Base-by-base conservation (phyloP, 2,888 invertebrate genomes). In the Apomyelois bistriatella region DNA sequence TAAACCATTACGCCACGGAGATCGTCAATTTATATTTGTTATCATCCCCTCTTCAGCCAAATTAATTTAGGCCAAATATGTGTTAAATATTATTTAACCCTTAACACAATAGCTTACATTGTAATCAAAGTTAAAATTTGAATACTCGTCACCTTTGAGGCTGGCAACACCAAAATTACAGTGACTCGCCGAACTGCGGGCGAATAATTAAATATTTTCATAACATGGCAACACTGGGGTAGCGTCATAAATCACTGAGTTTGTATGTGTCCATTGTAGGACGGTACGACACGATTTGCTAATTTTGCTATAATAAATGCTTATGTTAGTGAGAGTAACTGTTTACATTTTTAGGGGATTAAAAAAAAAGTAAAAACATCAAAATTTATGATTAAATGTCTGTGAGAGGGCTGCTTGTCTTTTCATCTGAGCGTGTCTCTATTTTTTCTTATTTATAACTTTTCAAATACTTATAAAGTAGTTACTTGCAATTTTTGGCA, bases 171-270 rank as follows among this genome's bases (percentile, higher is more conserved):
- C 64, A 66, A 68, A 58, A 70, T 70, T 68, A 66, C 74, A 72
- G 75, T 86, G 83, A 82, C 79, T 79, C 70, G 73, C 67, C 70
- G 64, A 75, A 79, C 70, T 72, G 68, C 59, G 64, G 68, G 56
- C 61, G 70, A 79, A 82, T 87, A 87, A 87, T 87, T 87, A 87
- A 87, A 87, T 87, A 85, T 86, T 87, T 86, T 85, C 87, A 83
- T 85, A 83, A 82, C 83, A 80, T 75, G 82, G 79, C 79, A 79
- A 82, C 84, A 79, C 75, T 72, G 77, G 68, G 67, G 63, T 59
- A 63, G 59, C 70, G 69, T 68, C 77, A 84, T 85, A 85, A 85
- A 86, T 85, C 86, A 85, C 74, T 56, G 64, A 15, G 38, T 15
- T 16, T 41, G 65, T 9, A 4, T 10, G 75, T 76, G 67, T 66